Conservation (phyloP, 2,888 invertebrate genomes). For the Aquatica leii region DNA sequence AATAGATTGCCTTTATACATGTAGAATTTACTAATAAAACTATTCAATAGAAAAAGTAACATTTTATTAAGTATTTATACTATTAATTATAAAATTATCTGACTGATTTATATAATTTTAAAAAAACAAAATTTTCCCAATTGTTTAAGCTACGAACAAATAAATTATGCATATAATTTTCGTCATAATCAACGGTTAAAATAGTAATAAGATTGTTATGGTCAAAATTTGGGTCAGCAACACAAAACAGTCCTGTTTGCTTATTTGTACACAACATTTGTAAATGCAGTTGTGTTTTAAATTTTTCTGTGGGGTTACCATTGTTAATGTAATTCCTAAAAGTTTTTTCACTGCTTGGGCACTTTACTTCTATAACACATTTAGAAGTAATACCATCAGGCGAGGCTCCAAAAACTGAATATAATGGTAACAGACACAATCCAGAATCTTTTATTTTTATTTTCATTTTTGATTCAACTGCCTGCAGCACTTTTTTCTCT, state of each 20-base stretch:
- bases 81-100: too few species aligned
- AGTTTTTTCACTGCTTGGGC: constrained; percentile 36
- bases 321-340: constrained; percentile 34
- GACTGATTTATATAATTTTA: neutral
- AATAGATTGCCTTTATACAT: too few species aligned
- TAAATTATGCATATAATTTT: too few species aligned
- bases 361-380: constrained; percentile 47
- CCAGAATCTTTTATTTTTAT: too few species aligned
- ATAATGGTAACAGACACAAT: too few species aligned
- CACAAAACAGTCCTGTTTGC: constrained; percentile 36
- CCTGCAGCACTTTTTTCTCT: constrained; percentile 37
- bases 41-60: too few species aligned
- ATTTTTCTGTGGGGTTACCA: constrained; percentile 29
- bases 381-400: constrained; percentile 35
- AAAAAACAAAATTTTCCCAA: neutral
- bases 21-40: too few species aligned
- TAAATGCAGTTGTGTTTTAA: constrained; percentile 32
- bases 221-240: constrained; percentile 37
- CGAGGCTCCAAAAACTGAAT: constrained; percentile 29
- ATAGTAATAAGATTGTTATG: neutral
- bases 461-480: too few species aligned
- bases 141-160: neutral
- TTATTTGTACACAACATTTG: constrained; percentile 36
- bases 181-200: neutral
- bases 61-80: too few species aligned